A percentile compares a stretch with the other conserved stretches of the same genome.
Conservation (phyloP, 2,888 invertebrate genomes). For the Matsumyia berberina region DNA sequence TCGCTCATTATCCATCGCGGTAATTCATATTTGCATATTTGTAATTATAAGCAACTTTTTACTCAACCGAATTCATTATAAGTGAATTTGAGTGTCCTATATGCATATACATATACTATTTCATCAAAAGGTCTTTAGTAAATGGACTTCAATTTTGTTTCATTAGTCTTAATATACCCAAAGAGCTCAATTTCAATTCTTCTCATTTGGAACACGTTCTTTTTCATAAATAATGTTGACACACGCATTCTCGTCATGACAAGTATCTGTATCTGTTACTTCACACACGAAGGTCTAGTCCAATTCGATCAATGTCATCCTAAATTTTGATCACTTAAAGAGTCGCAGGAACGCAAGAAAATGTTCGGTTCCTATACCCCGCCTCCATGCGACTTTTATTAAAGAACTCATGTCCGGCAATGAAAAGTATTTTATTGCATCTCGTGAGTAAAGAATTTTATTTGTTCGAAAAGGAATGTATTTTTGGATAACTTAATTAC, state of each 20-base stretch:
- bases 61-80: too few relatives aligned
- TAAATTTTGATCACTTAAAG: constrained; percentile 16
- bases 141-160: constrained; percentile 32
- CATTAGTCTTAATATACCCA: constrained; percentile 26
- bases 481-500: constrained; percentile 6
- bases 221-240: constrained; percentile 26
- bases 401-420: constrained; percentile 57
- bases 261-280: neutral
- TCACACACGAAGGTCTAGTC: neutral
- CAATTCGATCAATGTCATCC: neutral
- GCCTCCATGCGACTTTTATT: neutral
- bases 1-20: too few relatives aligned
- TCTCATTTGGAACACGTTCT: neutral
- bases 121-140: neutral
- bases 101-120: neutral
- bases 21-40: too few relatives aligned
- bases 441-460: constrained; percentile 64
- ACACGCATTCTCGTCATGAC: constrained; percentile 13
- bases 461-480: constrained; percentile 35
- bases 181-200: constrained; percentile 24
- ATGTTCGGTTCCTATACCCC: too few relatives aligned
- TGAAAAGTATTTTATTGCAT: constrained; percentile 66
- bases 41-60: too few relatives aligned
- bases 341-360: neutral
- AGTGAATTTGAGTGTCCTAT: too few relatives aligned